Base-by-base conservation (phyloP, 2,113 vertebrate species). In the Tyto alba region DNA sequence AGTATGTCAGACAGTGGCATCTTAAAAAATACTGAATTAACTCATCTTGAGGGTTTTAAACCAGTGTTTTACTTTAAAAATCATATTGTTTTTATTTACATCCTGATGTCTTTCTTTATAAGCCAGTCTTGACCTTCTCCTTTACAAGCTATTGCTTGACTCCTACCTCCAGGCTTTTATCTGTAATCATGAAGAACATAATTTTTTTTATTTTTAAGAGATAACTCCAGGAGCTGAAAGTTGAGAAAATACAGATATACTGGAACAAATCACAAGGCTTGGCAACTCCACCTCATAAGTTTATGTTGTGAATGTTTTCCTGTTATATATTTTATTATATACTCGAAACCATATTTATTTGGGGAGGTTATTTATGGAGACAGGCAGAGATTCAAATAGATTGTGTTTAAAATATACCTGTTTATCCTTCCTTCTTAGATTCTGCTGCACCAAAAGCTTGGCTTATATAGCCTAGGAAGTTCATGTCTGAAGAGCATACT, bases 191-290 rank as follows among this genome's bases (percentile, higher is more conserved):
- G 62, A 91, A 67, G 56, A 43, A 72, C 10, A 68, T 53, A 45
- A 6, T 62, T 38, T 68, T 77, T 60, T 80, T 48, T n/a, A 19
- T 84, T 79, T 84, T 83, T 25, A 67, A 91, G 66, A 78, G 60
- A 74, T 17, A 87, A 32, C 27, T 89, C 29, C 55, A 82, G 40
- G 48, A 91, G 20, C 57, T 88, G 71, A 52, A 85, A 57, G 57
- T 64, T 94, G 62, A 91, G 38, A 79, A 94, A 93, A 89, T 69
- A 76, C 4, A 74, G 79, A 89, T 50, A 67, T 74, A 53, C 36
- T 76, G 40, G 40, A 91, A 94, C 69, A 94, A 94, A 94, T 95
- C 87, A 66, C 32, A 50, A 53, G 36, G 48, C 41, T 72, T 95
- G 85, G 80, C 73, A 79, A 13, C 19, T 57, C 36, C 30, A 40